Percentiles rank a stretch among this genome's conserved stretches.
Conservation (phyloP, 2,888 invertebrate genomes). For the Venustoraphidia nigricollis region DNA sequence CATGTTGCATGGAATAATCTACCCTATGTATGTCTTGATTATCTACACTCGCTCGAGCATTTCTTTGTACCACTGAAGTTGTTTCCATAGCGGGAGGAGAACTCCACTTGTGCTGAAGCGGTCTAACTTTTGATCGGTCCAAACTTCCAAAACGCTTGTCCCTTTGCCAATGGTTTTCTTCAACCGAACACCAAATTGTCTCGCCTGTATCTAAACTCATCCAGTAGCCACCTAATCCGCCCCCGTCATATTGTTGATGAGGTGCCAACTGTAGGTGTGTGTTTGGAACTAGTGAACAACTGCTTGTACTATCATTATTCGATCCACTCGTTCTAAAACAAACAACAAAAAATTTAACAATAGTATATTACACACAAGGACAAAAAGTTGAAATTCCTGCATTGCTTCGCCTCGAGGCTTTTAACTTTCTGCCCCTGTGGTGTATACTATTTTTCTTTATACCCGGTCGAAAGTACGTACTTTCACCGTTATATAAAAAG, state of each 20-base stretch:
- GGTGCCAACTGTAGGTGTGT: slow-evolving; percentile 4
- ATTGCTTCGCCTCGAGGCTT: no score
- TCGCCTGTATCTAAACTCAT: slow-evolving; percentile 25
- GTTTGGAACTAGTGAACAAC: slow-evolving; percentile 5
- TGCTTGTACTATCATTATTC: not conserved
- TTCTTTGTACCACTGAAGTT: no score
- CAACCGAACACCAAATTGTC: slow-evolving; percentile 23
- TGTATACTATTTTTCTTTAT: no score
- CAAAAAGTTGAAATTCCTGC: no score
- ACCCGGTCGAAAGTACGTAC: no score
- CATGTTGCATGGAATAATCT: no score
- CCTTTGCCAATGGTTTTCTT: slow-evolving; percentile 22
- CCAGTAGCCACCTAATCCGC: slow-evolving; percentile 28
- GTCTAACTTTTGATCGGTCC: slow-evolving; percentile 36
- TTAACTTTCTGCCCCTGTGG: no score
- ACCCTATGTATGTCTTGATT: no score
- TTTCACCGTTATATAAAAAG: no score
- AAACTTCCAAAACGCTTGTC: slow-evolving; percentile 39
- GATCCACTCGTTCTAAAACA: not conserved
- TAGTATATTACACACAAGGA: no score
- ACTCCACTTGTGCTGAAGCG: slow-evolving; percentile 21
- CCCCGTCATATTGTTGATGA: slow-evolving; percentile 27
- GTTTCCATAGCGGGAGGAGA: slow-evolving; percentile 21
- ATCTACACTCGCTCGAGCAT: no score
- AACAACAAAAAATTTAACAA: not conserved